Percentiles rank a stretch among this genome's conserved stretches.
Conservation (phyloP, 2,113 vertebrate species). For the Dinomys branickii region DNA sequence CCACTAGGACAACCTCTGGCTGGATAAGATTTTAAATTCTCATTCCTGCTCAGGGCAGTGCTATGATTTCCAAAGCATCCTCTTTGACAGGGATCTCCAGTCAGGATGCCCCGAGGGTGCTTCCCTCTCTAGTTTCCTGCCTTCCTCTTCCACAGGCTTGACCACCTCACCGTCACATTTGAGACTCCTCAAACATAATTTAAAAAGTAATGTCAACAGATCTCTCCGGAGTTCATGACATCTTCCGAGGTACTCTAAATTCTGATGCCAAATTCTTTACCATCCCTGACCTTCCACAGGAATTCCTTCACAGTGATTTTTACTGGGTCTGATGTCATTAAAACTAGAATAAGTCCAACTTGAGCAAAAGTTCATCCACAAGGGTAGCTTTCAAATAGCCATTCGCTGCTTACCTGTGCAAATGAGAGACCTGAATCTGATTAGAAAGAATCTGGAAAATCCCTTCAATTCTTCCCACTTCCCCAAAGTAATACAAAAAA, state of each 20-base stretch:
- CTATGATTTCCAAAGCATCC: fast-evolving
- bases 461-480: conserved; percentile 39
- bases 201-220: conserved; percentile 63
- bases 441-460: conserved; percentile 75
- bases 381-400: conserved; percentile 56
- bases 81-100: background rate
- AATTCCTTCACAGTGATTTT: conserved; percentile 81
- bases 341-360: conserved; percentile 63
- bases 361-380: conserved; percentile 57
- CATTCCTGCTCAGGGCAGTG: background rate
- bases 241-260: conserved; percentile 75
- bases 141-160: background rate
- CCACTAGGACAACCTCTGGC: background rate
- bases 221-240: conserved; percentile 75
- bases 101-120: background rate
- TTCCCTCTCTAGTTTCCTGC: background rate
- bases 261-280: conserved; percentile 77
- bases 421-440: conserved; percentile 69
- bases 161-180: background rate
- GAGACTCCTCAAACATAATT: conserved; percentile 59
- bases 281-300: conserved; percentile 79
- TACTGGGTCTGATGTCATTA: conserved; percentile 69
- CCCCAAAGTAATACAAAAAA: background rate
- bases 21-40: background rate
- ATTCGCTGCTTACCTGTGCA: conserved; percentile 49